Conservation (phyloP, 2,113 vertebrate species). For the Callopanchax toddi region DNA sequence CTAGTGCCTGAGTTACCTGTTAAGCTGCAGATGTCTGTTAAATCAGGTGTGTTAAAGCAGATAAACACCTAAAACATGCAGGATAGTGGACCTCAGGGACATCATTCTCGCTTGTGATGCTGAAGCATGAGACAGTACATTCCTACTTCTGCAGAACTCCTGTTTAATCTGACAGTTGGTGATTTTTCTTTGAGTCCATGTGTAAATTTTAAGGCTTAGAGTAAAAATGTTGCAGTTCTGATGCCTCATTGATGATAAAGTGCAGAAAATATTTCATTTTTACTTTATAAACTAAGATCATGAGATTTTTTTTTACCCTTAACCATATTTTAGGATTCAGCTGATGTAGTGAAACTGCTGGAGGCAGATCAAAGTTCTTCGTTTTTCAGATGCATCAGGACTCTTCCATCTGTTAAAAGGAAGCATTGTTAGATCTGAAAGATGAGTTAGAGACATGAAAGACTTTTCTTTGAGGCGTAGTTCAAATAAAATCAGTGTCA, state of each 20-base stretch:
- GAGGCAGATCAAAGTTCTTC: slow-evolving; percentile 40
- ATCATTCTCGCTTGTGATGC: not conserved
- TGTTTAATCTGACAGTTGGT: not conserved
- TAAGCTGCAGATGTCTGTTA: no score
- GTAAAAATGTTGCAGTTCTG: not conserved
- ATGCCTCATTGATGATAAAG: not conserved
- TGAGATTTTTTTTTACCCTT: not conserved
- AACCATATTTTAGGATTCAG: slow-evolving; percentile 19
- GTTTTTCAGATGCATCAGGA: slow-evolving; percentile 6
- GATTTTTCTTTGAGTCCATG: not conserved
- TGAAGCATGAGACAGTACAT: not conserved
- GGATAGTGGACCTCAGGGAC: no score
- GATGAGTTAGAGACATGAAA: no score
- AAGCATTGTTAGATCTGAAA: no score
- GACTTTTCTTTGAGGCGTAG: no score
- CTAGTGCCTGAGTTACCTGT: no score
- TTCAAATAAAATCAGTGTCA: not conserved
- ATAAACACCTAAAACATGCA: no score
- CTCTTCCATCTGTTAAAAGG: no score
- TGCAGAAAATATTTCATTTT: not conserved
- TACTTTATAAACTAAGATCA: not conserved
- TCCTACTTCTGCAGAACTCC: not conserved
- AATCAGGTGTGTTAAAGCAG: no score
- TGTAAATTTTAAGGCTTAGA: not conserved
- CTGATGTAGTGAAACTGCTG: slow-evolving; percentile 47